Percentiles rank a stretch among this genome's conserved stretches.
These are phyloP conservation scores for Syrista parreyssii DNA, from an alignment of 2,888 invertebrate genomes.

Conservation along the genomic window DNA sequence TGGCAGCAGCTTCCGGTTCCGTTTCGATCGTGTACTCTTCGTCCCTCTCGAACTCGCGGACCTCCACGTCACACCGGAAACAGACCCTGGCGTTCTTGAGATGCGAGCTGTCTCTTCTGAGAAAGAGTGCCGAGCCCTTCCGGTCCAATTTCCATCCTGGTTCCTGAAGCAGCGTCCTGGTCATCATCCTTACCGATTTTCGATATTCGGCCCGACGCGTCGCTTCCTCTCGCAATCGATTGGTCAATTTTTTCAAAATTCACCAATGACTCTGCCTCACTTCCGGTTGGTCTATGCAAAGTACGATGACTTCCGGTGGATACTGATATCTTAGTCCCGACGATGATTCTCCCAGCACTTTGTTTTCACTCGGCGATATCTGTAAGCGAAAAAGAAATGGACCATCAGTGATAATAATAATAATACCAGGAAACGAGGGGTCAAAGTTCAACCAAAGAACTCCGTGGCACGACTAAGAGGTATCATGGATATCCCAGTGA, in stretches of 20 bases:
- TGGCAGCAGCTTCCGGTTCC: slow-evolving; percentile 53
- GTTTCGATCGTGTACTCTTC: slow-evolving; percentile 66
- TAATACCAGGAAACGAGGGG: too few relatives aligned
- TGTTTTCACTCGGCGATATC: too few relatives aligned
- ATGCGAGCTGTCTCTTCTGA: slow-evolving; percentile 57
- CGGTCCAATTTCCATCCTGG: slow-evolving; percentile 62
- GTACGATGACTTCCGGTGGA: too few relatives aligned
- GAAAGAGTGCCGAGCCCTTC: slow-evolving; percentile 57
- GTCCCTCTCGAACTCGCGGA: slow-evolving; percentile 68
- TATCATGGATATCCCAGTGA: too few relatives aligned
- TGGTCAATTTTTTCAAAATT: too few relatives aligned
- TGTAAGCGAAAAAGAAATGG: too few relatives aligned
- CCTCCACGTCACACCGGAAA: slow-evolving; percentile 70
- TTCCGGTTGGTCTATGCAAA: too few relatives aligned
- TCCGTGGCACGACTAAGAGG: too few relatives aligned
- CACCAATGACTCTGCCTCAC: too few relatives aligned
- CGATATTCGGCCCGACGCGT: too few relatives aligned
- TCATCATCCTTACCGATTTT: slow-evolving; percentile 34
- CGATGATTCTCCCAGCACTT: neutral
- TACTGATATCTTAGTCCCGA: neutral
- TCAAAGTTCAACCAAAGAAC: too few relatives aligned
- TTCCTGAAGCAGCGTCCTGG: slow-evolving; percentile 58
- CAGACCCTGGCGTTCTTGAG: slow-evolving; percentile 64
- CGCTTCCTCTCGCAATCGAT: neutral
- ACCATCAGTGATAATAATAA: too few relatives aligned